These are phyloP conservation scores for Gryon sp. DNA, from an alignment of 1,140 invertebrate genomes.

Conservation along the genomic window DNA sequence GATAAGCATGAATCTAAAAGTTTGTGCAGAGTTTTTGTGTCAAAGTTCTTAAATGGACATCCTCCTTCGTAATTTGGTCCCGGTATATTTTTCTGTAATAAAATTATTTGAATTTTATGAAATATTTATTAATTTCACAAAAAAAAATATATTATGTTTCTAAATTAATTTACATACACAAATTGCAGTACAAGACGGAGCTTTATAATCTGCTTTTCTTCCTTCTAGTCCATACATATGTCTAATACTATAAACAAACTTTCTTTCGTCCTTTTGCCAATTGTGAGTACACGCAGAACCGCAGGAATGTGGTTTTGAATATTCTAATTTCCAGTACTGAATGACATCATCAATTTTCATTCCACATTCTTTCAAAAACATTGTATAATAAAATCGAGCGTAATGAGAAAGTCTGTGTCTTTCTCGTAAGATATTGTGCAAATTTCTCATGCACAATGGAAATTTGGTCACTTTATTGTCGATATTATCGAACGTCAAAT, in stretches of 20 bases:
- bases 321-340: slow-evolving; percentile 84
- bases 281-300: slow-evolving; percentile 81
- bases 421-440: slow-evolving; percentile 82
- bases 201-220: slow-evolving; percentile 81
- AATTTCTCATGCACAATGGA: slow-evolving; percentile 88
- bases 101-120: slow-evolving; percentile 18
- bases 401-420: slow-evolving; percentile 87
- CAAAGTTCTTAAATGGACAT: slow-evolving; percentile 82
- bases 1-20: slow-evolving; percentile 73
- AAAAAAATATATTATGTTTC: no score
- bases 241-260: slow-evolving; percentile 85
- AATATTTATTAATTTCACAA: no score
- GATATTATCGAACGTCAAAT: slow-evolving; percentile 77
- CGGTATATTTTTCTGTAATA: slow-evolving; percentile 69
- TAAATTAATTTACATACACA: slow-evolving; percentile 74
- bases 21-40: slow-evolving; percentile 75
- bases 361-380: slow-evolving; percentile 86
- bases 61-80: slow-evolving; percentile 81
- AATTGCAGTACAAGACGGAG: slow-evolving; percentile 80
- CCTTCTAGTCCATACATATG: slow-evolving; percentile 88
- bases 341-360: slow-evolving; percentile 83
- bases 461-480: slow-evolving; percentile 81
- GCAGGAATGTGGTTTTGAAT: slow-evolving; percentile 80
- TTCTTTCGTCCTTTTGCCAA: slow-evolving; percentile 83
- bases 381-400: slow-evolving; percentile 85